A percentile compares a stretch with the other conserved stretches of the same genome.
phyloP scores from a whole-genome alignment of 2,888 invertebrate genomes.

The Phorcus lineatus region DNA sequence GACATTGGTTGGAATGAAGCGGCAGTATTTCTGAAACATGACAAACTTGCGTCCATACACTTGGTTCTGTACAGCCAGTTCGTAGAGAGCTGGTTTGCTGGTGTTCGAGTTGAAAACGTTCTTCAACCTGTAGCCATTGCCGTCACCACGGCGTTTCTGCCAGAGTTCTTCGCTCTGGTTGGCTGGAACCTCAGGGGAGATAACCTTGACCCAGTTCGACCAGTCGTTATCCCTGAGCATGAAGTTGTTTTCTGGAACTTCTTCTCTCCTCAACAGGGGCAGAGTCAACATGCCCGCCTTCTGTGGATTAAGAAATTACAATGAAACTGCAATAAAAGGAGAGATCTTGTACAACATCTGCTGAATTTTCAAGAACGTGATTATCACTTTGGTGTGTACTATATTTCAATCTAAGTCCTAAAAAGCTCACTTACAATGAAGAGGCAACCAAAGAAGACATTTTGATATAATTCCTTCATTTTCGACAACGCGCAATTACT shows the following conservation, averaged over 20 bases:
- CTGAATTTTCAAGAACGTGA: no score
- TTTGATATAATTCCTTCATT: no score
- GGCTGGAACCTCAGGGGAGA: slow-evolving; percentile 30
- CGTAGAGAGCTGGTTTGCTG: slow-evolving; percentile 49
- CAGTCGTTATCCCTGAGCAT: slow-evolving; percentile 45
- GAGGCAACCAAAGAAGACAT: no score
- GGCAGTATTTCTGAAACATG: slow-evolving; percentile 44
- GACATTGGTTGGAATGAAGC: slow-evolving; percentile 33
- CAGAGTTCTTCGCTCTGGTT: background rate
- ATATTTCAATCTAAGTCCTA: no score
- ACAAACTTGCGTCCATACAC: slow-evolving; percentile 43
- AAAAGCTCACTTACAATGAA: no score
- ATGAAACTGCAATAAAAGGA: no score
- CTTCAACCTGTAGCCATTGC: slow-evolving; percentile 40
- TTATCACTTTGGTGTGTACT: no score
- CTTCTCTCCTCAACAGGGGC: slow-evolving; percentile 38
- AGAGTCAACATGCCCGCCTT: no score
- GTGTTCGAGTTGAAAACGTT: slow-evolving; percentile 45
- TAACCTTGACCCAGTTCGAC: slow-evolving; percentile 50
- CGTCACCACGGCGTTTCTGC: slow-evolving; percentile 36
- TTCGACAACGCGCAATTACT: no score
- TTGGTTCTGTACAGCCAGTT: slow-evolving; percentile 46
- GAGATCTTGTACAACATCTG: no score
- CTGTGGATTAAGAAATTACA: no score
- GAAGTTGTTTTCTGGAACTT: slow-evolving; percentile 41